Percentiles rank a stretch among this genome's conserved stretches.
Conservation (phyloP, 2,113 vertebrate species). For the Eclectus roratus region DNA sequence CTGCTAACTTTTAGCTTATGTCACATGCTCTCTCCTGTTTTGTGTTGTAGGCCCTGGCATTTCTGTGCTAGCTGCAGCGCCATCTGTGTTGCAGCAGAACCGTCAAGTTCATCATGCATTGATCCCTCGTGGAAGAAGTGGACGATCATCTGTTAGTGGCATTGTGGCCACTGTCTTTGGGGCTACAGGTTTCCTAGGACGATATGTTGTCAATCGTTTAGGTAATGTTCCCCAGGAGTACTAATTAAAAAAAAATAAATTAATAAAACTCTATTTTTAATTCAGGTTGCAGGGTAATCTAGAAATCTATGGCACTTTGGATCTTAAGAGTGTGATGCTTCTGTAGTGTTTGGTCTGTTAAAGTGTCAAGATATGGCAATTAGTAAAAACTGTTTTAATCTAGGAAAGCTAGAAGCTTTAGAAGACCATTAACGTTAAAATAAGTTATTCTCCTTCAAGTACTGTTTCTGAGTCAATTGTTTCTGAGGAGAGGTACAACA, state of each 20-base stretch:
- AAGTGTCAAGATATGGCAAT: neutral
- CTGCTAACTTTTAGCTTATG: neutral
- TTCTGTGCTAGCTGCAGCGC: constrained; percentile 66
- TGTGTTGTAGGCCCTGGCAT: constrained; percentile 70
- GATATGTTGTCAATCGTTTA: constrained; percentile 90
- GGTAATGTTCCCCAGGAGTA: constrained; percentile 69
- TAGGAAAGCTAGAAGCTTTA: neutral
- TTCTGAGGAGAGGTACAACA: neutral
- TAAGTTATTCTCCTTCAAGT: neutral
- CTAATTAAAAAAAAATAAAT: neutral
- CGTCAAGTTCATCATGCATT: constrained; percentile 84
- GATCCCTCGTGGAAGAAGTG: constrained; percentile 87
- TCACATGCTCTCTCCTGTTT: neutral
- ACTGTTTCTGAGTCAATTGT: neutral
- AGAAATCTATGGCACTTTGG: neutral
- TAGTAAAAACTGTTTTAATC: neutral
- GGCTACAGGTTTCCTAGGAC: constrained; percentile 92
- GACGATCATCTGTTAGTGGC: constrained; percentile 92
- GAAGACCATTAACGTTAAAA: neutral
- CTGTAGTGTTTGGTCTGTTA: neutral
- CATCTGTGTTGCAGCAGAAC: constrained; percentile 63
- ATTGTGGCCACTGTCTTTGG: constrained; percentile 94
- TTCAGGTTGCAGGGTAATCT: neutral
- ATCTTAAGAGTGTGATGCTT: neutral
- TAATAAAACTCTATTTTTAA: accelerated